These are phyloP conservation scores for Tursiops truncatus DNA, from an alignment of 2,113 vertebrate genomes.

Conservation along the genomic window DNA sequence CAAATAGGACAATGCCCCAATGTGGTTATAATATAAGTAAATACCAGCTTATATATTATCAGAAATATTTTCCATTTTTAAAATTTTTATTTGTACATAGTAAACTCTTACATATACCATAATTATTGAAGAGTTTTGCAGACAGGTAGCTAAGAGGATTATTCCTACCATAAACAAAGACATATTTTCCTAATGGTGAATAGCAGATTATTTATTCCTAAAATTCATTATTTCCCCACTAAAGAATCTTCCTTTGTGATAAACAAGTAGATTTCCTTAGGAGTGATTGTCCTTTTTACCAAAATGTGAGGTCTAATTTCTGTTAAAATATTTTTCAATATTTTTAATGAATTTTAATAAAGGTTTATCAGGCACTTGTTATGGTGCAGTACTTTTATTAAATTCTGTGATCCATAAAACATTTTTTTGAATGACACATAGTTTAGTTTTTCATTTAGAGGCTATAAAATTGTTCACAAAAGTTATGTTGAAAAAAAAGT, in stretches of 20 bases:
- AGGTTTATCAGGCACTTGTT: conserved; percentile 90
- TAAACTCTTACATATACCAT: background rate
- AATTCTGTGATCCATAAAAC: conserved; percentile 91
- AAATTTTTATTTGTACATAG: conserved; percentile 26
- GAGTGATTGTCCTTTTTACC: conserved; percentile 79
- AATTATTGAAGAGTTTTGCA: conserved; percentile 32
- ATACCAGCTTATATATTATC: conserved; percentile 60
- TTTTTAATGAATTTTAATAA: conserved; percentile 89
- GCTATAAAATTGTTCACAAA: conserved; percentile 92
- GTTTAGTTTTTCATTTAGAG: conserved; percentile 93
- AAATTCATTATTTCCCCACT: conserved; percentile 49
- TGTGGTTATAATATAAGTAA: conserved; percentile 67
- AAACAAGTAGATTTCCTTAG: conserved; percentile 64
- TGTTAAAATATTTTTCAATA: conserved; percentile 84
- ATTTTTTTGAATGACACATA: conserved; percentile 90
- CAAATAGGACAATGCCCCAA: background rate
- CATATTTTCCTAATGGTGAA: conserved; percentile 50
- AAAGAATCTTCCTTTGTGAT: conserved; percentile 27
- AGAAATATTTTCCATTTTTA: conserved; percentile 64
- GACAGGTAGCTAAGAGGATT: conserved; percentile 58
- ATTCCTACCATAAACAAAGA: conserved; percentile 32
- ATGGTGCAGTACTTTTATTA: conserved; percentile 90
- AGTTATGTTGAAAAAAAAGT: conserved; percentile 90
- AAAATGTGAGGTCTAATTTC: conserved; percentile 78
- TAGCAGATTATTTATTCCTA: conserved; percentile 56